Evolutionary conservation across 2,797 vertebrate genomes (phyloP), one percentile per base, ranked within the genome.

Genomic region (Cirrhinus molitorella): DNA sequence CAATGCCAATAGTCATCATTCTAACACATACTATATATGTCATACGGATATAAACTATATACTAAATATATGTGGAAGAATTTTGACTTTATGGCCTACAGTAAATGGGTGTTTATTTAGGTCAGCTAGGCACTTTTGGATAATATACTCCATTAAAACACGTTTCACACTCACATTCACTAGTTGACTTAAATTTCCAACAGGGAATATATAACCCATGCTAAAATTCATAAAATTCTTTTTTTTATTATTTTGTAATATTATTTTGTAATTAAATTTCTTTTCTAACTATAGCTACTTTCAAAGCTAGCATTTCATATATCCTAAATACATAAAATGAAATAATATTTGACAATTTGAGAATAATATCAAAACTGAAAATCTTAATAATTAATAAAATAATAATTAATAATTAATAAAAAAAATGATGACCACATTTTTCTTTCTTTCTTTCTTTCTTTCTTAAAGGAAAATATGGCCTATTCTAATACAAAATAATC

Each of bases 21-120:
- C 49, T 40, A 68, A 80, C 61, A 53, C 45, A 49, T 16, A 67
- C 28, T 79, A 37, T 79, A 66, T 49, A 17, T 78, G 59, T 67
- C 49, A 53, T 53, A 34, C 0, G 11, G 49, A n/a, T 43, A 75
- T 75, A 37, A 55, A 55, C 31, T 57, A 57, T 55, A 55, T 17
- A 34, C 71, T 73, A 73, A 53, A 73, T 53, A n/a, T 37, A 37
- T 14, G 12, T 73, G 28, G 6, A 37, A n/a, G 12, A 73, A 9
- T 53, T 73, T 53, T 34, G 28, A 73, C 11, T 53, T 21, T 14
- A 53, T n/a, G 47, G 49, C 11, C 53, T n/a, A 31, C 23, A 49
- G 43, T 72, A 72, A 72, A 51, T 51, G 17, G 28, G 11, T 53
- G 47, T 53, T 53, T 73, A 21, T 21, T 53, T 34, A 34, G n/a